Conservation (phyloP, 2,888 invertebrate genomes). For the Gari tellinella region DNA sequence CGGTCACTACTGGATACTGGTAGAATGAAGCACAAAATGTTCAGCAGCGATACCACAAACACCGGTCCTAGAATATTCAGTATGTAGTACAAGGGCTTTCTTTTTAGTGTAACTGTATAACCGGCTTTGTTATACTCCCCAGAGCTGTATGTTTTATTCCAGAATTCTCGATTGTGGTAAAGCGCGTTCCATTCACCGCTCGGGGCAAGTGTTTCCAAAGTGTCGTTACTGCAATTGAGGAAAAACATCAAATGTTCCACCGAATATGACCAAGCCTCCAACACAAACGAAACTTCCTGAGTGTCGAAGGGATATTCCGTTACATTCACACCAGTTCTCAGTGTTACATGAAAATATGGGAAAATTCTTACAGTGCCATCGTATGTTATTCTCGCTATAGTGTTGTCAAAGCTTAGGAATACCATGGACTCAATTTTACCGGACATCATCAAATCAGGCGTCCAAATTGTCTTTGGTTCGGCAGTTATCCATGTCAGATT, state of each 20-base stretch:
- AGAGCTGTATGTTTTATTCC: constrained; percentile 2
- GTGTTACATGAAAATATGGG: constrained; percentile 16
- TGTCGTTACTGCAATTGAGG: neutral
- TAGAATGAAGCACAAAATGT: constrained; percentile 23
- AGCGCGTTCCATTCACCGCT: constrained; percentile 15
- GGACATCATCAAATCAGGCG: constrained; percentile 31
- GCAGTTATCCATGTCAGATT: constrained; percentile 29
- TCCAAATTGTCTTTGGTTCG: constrained; percentile 31
- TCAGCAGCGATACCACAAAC: constrained; percentile 18
- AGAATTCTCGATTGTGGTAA: neutral
- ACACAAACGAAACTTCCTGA: constrained; percentile 13
- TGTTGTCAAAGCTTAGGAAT: constrained; percentile 1
- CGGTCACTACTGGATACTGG: constrained; percentile 31
- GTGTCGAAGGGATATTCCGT: constrained; percentile 34
- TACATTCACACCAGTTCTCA: constrained; percentile 9
- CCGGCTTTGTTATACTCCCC: constrained; percentile 6
- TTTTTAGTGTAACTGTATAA: constrained; percentile 12
- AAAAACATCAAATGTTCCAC: constrained; percentile 2
- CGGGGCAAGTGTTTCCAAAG: neutral
- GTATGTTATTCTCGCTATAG: constrained; percentile 13
- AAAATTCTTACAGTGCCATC: constrained; percentile 24
- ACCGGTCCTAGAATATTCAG: constrained; percentile 27
- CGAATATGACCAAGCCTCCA: constrained; percentile 24
- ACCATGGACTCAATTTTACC: constrained; percentile 2
- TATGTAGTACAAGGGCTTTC: constrained; percentile 22